Percentiles rank a stretch among this genome's conserved stretches.
Evolutionary conservation across 2,113 vertebrate species (phyloP).

Genomic region (Riparia riparia): DNA sequence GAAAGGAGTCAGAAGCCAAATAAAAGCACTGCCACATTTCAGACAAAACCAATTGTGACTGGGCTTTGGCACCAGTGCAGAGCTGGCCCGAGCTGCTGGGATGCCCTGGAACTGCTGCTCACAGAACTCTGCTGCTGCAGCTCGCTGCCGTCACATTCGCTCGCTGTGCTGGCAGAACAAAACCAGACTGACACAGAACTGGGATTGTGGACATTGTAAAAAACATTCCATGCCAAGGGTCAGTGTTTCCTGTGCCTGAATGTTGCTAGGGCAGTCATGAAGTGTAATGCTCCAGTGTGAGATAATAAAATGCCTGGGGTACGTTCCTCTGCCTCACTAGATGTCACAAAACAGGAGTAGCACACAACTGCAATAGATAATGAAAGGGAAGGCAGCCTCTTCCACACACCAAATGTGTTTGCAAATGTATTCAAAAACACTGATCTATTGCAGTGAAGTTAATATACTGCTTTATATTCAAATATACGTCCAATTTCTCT

Average conservation of each 20-base stretch:
- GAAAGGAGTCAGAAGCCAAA: background rate
- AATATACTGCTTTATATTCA: constrained; percentile 31
- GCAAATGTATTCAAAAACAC: constrained; percentile 33
- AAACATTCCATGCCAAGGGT: constrained; percentile 3
- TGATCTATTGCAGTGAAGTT: background rate
- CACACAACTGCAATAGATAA: background rate
- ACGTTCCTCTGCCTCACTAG: background rate
- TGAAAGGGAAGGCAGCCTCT: background rate
- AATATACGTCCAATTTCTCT: constrained; percentile 7
- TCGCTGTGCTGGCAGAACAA: background rate
- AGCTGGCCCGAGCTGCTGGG: background rate
- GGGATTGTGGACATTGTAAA: background rate
- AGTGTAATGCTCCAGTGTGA: background rate
- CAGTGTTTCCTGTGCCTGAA: background rate
- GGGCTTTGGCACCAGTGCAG: no score
- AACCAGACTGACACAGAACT: background rate
- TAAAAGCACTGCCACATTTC: background rate
- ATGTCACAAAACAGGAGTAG: background rate
- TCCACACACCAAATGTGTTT: background rate
- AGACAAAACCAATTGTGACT: no score
- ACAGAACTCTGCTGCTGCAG: fast-evolving
- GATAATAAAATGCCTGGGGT: background rate
- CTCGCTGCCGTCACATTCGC: no score
- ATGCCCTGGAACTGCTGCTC: background rate
- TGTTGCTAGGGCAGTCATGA: background rate